Evolutionary conservation across 1,140 invertebrate species (phyloP).

Genomic region (Formica selysi): DNA sequence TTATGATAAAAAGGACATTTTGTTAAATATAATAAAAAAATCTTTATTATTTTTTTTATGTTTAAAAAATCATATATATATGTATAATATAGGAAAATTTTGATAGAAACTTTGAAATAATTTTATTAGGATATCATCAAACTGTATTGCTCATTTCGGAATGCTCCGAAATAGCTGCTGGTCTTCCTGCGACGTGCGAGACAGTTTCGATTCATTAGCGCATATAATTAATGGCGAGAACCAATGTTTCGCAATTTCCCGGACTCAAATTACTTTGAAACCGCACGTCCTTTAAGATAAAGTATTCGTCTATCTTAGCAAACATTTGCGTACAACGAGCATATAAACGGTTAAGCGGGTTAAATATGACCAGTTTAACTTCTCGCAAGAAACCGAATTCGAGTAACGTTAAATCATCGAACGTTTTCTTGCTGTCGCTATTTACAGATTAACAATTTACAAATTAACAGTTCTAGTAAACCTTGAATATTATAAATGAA

Average conservation of each 20-base stretch:
- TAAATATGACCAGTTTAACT: slow-evolving; percentile 35
- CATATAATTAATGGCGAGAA: slow-evolving; percentile 48
- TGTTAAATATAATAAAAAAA: background rate
- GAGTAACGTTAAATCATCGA: slow-evolving; percentile 30
- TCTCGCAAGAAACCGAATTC: slow-evolving; percentile 21
- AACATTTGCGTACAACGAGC: slow-evolving; percentile 28
- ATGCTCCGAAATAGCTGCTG: background rate
- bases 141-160: background rate
- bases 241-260: slow-evolving; percentile 47
- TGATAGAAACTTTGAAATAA: background rate
- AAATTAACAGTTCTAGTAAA: background rate
- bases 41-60: background rate
- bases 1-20: background rate
- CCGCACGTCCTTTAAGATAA: slow-evolving; percentile 41
- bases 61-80: background rate
- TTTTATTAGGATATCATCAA: background rate
- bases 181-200: background rate
- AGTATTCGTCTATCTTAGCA: slow-evolving; percentile 46
- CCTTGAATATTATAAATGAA: slow-evolving; percentile 3
- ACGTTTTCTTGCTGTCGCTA: background rate
- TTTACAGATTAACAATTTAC: slow-evolving; percentile 20
- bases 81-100: background rate
- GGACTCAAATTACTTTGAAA: slow-evolving; percentile 48
- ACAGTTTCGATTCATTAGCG: slow-evolving; percentile 30
- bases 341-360: slow-evolving; percentile 30